Percentiles rank a stretch among this genome's conserved stretches.
phyloP scores from a whole-genome alignment of 2,797 vertebrate genomes.

The Manis crassicaudata region DNA sequence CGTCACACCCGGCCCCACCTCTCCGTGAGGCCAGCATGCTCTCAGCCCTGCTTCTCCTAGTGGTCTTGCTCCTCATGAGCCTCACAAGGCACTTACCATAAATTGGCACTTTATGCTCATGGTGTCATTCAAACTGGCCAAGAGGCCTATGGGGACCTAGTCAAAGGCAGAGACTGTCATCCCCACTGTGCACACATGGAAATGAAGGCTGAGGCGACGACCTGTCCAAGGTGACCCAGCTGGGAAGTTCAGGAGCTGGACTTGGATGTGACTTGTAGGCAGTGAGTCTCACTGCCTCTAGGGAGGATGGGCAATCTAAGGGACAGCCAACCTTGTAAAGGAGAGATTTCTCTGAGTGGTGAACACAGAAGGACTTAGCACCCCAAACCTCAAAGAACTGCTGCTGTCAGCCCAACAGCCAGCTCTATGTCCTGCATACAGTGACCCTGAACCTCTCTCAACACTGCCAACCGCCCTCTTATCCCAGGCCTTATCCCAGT shows the following conservation, averaged over 20 bases:
- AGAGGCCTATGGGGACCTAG: background rate
- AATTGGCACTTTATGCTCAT: background rate
- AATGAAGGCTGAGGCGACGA: background rate
- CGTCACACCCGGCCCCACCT: background rate
- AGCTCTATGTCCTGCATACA: background rate
- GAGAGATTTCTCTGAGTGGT: background rate
- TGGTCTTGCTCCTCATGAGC: background rate
- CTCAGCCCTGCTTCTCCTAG: background rate
- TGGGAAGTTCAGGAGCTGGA: background rate
- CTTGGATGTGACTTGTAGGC: background rate
- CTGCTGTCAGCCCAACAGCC: no score
- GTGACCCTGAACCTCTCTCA: background rate
- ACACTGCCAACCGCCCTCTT: background rate
- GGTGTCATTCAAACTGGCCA: background rate
- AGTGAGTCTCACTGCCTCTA: background rate
- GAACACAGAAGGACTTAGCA: background rate
- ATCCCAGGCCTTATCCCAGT: background rate
- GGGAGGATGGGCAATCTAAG: background rate
- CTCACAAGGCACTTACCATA: background rate
- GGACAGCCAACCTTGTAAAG: fast-evolving
- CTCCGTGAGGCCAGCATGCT: no score
- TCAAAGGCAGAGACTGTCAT: background rate
- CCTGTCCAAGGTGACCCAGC: background rate
- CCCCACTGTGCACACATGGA: background rate
- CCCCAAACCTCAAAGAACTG: background rate